Evolutionary conservation across 2,797 vertebrate genomes (phyloP), one percentile per base, ranked within the genome.

Genomic region (Gobio occitaniae): DNA sequence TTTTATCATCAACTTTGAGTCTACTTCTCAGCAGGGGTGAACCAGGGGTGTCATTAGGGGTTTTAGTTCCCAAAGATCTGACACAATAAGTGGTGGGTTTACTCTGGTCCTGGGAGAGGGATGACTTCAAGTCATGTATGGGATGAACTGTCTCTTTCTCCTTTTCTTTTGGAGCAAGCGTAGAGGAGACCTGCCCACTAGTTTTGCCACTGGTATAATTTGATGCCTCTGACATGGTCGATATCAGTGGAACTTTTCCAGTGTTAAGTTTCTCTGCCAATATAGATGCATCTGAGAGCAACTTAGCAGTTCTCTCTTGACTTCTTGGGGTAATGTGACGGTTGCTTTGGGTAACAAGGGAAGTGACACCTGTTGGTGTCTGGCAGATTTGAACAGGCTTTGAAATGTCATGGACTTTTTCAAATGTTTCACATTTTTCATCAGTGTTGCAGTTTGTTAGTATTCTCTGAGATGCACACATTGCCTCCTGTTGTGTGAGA

Each of bases 1-100:
- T 95, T 75, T 94, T 95, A 84, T 91, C 71, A 87, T 95, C 95
- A 85, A 90, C 92, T 6, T 93, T 93, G 61, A 95, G 91, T 80
- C 89, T 89, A 6, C 92, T 89, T 47, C 86, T 91, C 84, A 92
- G 93, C 48, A 91, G 87, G 63, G 93, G 77, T 7, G 84, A 82
- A 84, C 92, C 93, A 78, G 94, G 93, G 52, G 87, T 90, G 6
- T 94, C 94, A 68, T 88, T 86, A 3, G 83, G 44, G 3, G 66
- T n/a, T 68, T 91, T 93, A 1, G 84, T 78, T 17, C 68, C 89
- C 21, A 82, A 72, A 38, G 61, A 78, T 25, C 86, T 89, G 5
- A 83, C 84, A 65, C 76, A 90, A 41, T 92, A 91, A 82, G 70
- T 82, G 41, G 56, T 88, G 50, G 90, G 86, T 47, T 90, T 90